phyloP scores from a whole-genome alignment of 2,888 invertebrate species.

The Pollenia angustigena region DNA sequence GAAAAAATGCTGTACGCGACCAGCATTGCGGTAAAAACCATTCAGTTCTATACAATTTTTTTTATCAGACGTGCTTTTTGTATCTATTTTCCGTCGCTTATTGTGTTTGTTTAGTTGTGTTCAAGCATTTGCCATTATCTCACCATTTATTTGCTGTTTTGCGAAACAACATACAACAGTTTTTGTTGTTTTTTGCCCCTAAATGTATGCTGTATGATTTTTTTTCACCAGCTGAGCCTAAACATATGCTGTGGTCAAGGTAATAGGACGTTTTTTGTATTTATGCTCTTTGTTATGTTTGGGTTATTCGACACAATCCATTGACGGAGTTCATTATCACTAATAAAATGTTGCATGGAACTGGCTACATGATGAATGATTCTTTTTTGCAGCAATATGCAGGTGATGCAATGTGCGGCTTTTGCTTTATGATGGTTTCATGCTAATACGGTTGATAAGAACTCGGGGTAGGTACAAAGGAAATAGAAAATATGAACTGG shows the following conservation, averaged over 20 bases:
- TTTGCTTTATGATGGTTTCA: slow-evolving; percentile 23
- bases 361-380: slow-evolving; percentile 1
- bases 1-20: slow-evolving; percentile 53
- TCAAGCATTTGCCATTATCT: slow-evolving; percentile 70
- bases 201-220: slow-evolving; percentile 27
- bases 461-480: neutral
- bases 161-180: slow-evolving; percentile 1
- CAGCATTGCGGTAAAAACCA: slow-evolving; percentile 72
- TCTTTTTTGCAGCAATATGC: neutral
- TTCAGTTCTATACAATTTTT: slow-evolving; percentile 39
- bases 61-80: slow-evolving; percentile 5
- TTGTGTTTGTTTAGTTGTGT: slow-evolving; percentile 52
- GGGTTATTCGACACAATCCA: slow-evolving; percentile 4
- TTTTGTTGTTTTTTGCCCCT: neutral
- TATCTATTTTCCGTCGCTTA: slow-evolving; percentile 24
- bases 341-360: slow-evolving; percentile 38
- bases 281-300: slow-evolving; percentile 47
- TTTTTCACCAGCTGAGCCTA: slow-evolving; percentile 41
- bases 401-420: neutral
- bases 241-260: slow-evolving; percentile 56
- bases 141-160: slow-evolving; percentile 67
- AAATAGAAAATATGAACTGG: neutral
- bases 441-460: neutral
- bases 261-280: slow-evolving; percentile 38
- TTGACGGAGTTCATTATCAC: slow-evolving; percentile 63